Conservation (phyloP, 2,797 vertebrate genomes). For the Myotis myotis region DNA sequence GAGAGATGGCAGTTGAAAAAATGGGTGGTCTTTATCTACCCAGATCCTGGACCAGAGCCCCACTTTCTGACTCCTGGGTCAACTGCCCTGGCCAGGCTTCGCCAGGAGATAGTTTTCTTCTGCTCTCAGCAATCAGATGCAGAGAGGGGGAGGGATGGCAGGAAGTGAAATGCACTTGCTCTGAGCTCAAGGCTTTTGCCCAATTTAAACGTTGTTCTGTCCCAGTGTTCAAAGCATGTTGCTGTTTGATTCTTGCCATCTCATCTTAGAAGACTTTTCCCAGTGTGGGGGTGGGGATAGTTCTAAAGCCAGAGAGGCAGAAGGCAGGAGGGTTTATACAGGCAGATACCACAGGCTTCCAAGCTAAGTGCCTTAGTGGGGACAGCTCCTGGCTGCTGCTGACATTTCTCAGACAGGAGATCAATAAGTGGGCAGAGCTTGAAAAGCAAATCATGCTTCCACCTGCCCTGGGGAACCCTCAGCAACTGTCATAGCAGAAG, state of each 20-base stretch:
- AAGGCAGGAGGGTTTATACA: constrained; percentile 59
- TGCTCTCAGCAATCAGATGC: neutral
- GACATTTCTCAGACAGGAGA: constrained; percentile 78
- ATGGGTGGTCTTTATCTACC: neutral
- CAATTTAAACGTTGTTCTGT: constrained; percentile 71
- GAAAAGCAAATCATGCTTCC: constrained; percentile 66
- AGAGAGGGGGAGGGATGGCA: neutral
- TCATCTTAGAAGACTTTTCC: constrained; percentile 74
- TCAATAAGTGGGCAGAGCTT: constrained; percentile 67
- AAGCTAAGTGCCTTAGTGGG: constrained; percentile 64
- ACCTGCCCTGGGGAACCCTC: constrained; percentile 61
- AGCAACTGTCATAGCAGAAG: constrained; percentile 56
- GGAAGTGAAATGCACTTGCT: constrained; percentile 40
- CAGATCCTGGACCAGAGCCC: neutral
- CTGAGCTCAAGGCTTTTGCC: constrained; percentile 59
- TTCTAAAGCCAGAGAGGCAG: constrained; percentile 72
- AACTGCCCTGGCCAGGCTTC: neutral
- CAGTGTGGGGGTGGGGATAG: constrained; percentile 58
- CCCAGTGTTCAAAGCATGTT: constrained; percentile 65
- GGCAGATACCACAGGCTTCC: constrained; percentile 67
- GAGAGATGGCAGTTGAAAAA: neutral
- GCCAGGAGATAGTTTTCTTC: constrained; percentile 15
- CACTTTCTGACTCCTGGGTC: neutral
- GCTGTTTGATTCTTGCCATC: constrained; percentile 72
- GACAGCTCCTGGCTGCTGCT: constrained; percentile 68